Evolutionary conservation across 1,140 invertebrate species (phyloP), one percentile per base, ranked within the genome.

Genomic region (Heliconius himera): DNA sequence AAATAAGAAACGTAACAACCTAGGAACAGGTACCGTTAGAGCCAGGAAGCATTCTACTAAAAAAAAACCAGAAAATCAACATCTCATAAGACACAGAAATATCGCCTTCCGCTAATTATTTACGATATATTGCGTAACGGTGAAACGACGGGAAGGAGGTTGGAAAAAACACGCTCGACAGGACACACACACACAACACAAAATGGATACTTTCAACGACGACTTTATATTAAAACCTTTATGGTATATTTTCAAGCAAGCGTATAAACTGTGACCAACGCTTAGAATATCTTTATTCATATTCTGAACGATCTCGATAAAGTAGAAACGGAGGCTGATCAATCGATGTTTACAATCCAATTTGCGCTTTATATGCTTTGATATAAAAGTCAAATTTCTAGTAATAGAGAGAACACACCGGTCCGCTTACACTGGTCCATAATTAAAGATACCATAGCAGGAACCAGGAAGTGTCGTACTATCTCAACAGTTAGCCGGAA

Each of bases 401-500:
- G 8, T 26, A 29, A 80, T 60, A 78, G 26, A 49, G 4, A 26
- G 60, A 29, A 13, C 51, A 78, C 78, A 87, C 80, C 81, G 90
- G 87, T 90, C 89, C 87, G 87, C 88, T 89, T 92, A 90, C 85
- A 83, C 85, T 91, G 88, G 90, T 87, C 79, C 81, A 89, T 92
- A 93, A 93, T 94, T 93, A 94, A 93, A 92, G 89, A 92, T 90
- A 91, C 91, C 90, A 91, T 91, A 89, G 91, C 91, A 94, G 93
- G 92, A 93, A 94, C 92, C 92, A 94, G 93, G 93, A 94, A 94
- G 92, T 89, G 91, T 94, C 92, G 93, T 94, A 94, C 93, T 94
- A 94, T 94, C 93, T 92, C 90, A 91, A 94, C 92, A 93, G 92
- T 94, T 93, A 94, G 89, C 92, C 93, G 92, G 93, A 94, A 94